These are phyloP conservation scores for Aleiodes leptofemur DNA, from an alignment of 2,888 invertebrate species.

Conservation along the genomic window DNA sequence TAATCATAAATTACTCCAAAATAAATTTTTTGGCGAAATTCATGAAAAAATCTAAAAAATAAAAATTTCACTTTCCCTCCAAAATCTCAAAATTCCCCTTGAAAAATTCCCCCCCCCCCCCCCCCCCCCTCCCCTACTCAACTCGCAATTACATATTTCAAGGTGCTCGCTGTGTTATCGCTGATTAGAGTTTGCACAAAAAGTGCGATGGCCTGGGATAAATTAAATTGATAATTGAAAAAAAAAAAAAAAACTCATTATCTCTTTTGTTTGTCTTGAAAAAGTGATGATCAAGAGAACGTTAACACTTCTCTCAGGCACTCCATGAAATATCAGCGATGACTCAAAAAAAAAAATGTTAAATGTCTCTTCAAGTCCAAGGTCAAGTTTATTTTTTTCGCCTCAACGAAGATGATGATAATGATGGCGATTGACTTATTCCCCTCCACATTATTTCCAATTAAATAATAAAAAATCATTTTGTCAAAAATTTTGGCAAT, in stretches of 20 bases:
- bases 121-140: not conserved
- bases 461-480: not conserved
- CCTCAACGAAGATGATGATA: not conserved
- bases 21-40: no score
- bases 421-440: not conserved
- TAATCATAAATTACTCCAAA: no score
- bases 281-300: conserved; percentile 17
- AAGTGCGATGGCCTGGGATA: conserved; percentile 15
- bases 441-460: not conserved
- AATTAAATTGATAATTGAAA: not conserved
- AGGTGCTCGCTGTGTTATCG: conserved; percentile 13
- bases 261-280: conserved; percentile 4
- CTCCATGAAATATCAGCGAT: not conserved
- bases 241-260: conserved; percentile 1
- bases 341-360: conserved; percentile 38
- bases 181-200: conserved; percentile 5
- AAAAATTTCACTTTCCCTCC: not conserved
- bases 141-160: conserved; percentile 18
- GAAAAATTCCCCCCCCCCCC: not conserved
- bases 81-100: not conserved
- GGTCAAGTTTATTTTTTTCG: conserved; percentile 28
- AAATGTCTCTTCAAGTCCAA: conserved; percentile 36
- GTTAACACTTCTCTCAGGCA: conserved; percentile 2
- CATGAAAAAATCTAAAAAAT: not conserved
- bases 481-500: conserved; percentile 6